These are phyloP conservation scores for Prolemur simus DNA, from an alignment of 2,113 vertebrate species.

Conservation along the genomic window DNA sequence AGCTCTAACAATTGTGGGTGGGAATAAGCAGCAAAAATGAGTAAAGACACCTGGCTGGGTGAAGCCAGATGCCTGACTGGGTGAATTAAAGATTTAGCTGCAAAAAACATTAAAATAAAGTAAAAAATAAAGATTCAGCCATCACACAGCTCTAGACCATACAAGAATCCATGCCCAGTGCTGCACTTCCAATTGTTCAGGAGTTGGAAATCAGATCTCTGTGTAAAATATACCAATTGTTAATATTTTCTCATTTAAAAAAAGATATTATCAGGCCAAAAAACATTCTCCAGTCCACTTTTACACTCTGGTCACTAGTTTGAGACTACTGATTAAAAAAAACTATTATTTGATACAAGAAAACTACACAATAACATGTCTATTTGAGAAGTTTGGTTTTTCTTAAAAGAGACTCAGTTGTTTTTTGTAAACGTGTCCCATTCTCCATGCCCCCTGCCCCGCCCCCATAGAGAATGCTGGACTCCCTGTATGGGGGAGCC, in stretches of 20 bases:
- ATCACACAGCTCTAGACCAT: neutral
- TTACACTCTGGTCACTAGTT: neutral
- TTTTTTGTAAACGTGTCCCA: neutral
- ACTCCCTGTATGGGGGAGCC: fast-evolving
- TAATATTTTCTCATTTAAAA: neutral
- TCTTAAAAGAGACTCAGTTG: neutral
- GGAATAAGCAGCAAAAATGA: neutral
- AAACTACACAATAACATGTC: neutral
- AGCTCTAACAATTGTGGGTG: too few relatives aligned
- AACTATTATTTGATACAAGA: neutral
- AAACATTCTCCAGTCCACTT: neutral
- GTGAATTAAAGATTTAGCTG: neutral
- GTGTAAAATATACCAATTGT: neutral
- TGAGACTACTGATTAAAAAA: neutral
- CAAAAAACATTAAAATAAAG: neutral
- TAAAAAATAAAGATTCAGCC: neutral
- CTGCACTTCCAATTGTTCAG: neutral
- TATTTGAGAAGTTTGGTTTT: neutral
- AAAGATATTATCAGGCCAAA: neutral
- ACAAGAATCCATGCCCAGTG: neutral
- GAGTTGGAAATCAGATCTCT: neutral
- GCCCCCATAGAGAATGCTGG: neutral
- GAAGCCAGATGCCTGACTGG: neutral
- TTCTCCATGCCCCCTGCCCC: neutral
- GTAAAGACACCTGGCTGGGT: neutral